Percentiles rank a stretch among this genome's conserved stretches.
Evolutionary conservation across 1,140 invertebrate species (phyloP).

Genomic region (Drosophila sproati): DNA sequence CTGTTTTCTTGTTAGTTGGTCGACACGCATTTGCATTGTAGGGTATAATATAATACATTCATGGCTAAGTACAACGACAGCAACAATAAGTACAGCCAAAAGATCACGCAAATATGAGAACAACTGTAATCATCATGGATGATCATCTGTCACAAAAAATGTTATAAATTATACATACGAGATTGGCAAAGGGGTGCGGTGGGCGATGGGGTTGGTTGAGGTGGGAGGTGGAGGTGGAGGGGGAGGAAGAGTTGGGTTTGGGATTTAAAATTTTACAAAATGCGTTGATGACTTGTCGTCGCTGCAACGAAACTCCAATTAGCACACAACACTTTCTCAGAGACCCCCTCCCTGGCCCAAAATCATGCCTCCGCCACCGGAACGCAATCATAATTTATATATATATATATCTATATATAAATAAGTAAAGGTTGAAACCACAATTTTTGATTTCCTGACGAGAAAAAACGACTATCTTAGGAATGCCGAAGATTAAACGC

Average conservation of each 20-base stretch:
- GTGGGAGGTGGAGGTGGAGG: background rate
- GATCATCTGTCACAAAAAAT: constrained; percentile 58
- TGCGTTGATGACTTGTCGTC: constrained; percentile 6
- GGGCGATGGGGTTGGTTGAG: background rate
- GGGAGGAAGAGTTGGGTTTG: background rate
- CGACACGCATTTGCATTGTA: constrained; percentile 46
- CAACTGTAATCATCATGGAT: constrained; percentile 52
- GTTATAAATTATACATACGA: constrained; percentile 65
- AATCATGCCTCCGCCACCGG: too few species aligned
- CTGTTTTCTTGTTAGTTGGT: constrained; percentile 26
- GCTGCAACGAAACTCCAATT: constrained; percentile 28
- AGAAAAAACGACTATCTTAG: too few species aligned
- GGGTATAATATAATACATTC: constrained; percentile 68
- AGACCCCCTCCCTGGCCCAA: too few species aligned
- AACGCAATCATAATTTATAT: too few species aligned
- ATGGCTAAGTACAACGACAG: constrained; percentile 33
- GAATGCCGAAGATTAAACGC: too few species aligned
- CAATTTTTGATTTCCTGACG: too few species aligned
- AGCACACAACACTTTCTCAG: background rate
- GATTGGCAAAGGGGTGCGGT: constrained; percentile 6
- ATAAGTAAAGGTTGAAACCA: too few species aligned
- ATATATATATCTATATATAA: too few species aligned
- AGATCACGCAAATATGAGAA: constrained; percentile 43
- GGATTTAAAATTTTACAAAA: too few species aligned
- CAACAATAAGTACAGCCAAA: constrained; percentile 17